Base-by-base conservation (phyloP, 1,140 invertebrate genomes). In the Aplysia californica region DNA sequence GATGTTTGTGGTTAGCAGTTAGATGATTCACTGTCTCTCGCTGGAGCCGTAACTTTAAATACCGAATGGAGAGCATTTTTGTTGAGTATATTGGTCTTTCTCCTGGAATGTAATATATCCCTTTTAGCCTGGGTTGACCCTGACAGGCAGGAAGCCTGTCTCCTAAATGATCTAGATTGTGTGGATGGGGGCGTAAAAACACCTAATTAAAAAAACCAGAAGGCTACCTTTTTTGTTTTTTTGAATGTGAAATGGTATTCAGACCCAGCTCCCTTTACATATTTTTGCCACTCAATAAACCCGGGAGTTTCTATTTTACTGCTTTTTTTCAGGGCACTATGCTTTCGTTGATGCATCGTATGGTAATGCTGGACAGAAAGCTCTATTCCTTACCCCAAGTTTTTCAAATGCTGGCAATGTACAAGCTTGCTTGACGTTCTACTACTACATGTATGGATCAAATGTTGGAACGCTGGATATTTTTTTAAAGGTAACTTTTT, bases 391-490 rank as follows among this genome's bases (percentile, higher is more conserved):
- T 6, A 81, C 82, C 35, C 86, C 86, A 10, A 23, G 65, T 15
- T 79, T 76, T 35, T 77, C 75, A 26, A 68, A 71, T 33, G 77
- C 29, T 15, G 5, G 6, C 5, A 35, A 21, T 41, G 69, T 44
- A 3, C 68, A 69, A 21, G 91, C 92, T 6, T 87, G 86, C 76
- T 38, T 87, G 33, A 44, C 79, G 29, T 87, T 87, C 59, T 89
- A 85, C 26, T 56, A 58, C 55, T 58, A 58, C 35, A 71, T 71
- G 69, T 71, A 58, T 59, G 69, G 69, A 20, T 29, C 56, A 35
- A 33, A 39, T 15, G 55, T 59, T 20, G 69, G 69, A 33, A 58
- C 69, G 1, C 26, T 71, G 69, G 59, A 71, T 59, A 23, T 71
- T 6, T 71, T 58, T 58, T 29, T 71, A 2, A 38, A 71, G 69